These are phyloP conservation scores for Dendroctonus ponderosae DNA, from an alignment of 1,140 invertebrate species.

Conservation along the genomic window DNA sequence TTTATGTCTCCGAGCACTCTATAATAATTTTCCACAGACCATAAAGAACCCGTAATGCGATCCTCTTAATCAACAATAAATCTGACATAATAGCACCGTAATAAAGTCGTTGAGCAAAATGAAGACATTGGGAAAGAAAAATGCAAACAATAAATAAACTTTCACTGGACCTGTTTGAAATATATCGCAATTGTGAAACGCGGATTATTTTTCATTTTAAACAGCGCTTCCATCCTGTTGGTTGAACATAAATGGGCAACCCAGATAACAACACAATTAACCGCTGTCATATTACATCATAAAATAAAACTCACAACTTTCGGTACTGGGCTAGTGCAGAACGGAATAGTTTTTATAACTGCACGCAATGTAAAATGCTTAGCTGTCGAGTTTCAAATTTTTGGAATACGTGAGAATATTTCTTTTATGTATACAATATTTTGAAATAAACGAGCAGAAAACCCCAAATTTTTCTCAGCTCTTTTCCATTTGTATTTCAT, in stretches of 20 bases:
- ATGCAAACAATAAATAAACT: slow-evolving; percentile 24
- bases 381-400: too few relatives aligned
- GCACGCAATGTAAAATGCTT: too few relatives aligned
- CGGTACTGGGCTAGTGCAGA: slow-evolving; percentile 5
- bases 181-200: slow-evolving; percentile 10
- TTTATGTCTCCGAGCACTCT: slow-evolving; percentile 3
- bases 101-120: slow-evolving; percentile 18
- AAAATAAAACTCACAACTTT: slow-evolving; percentile 23
- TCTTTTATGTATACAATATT: too few relatives aligned
- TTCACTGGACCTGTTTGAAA: slow-evolving; percentile 11
- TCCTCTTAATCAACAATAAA: slow-evolving; percentile 20
- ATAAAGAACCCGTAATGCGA: slow-evolving; percentile 12
- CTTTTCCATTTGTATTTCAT: too few relatives aligned
- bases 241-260: slow-evolving; percentile 24
- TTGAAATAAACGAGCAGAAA: too few relatives aligned
- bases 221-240: slow-evolving; percentile 10
- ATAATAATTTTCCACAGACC: slow-evolving; percentile 10
- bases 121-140: slow-evolving; percentile 10
- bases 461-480: too few relatives aligned
- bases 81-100: slow-evolving; percentile 19
- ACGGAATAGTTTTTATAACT: neutral
- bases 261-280: slow-evolving; percentile 27
- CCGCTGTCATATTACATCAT: slow-evolving; percentile 25
- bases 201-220: slow-evolving; percentile 28
- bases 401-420: too few relatives aligned